phyloP scores from a whole-genome alignment of 37 sponge, comb jelly and placozoan genomes.

The Tethya wilhelma region DNA sequence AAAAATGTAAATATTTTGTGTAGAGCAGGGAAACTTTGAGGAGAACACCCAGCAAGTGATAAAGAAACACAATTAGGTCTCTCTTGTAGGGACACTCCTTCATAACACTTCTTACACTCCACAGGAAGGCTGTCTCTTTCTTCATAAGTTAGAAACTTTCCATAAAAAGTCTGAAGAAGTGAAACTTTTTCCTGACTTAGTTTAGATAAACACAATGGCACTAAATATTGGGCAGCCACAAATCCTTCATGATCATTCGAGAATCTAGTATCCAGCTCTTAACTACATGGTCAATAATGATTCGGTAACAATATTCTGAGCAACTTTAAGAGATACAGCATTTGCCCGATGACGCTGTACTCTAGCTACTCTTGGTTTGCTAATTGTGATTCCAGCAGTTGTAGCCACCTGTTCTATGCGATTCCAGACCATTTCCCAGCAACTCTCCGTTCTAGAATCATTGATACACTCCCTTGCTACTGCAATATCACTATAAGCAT shows the following conservation, averaged over 20 bases:
- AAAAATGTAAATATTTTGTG: constrained; percentile 29
- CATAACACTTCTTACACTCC: constrained; percentile 25
- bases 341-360: constrained; percentile 29
- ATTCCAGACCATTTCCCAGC: constrained; percentile 25
- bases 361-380: constrained; percentile 33
- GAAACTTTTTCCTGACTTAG: constrained; percentile 13
- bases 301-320: constrained; percentile 32
- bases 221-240: constrained; percentile 19
- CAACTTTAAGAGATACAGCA: constrained; percentile 29
- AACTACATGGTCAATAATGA: constrained; percentile 33
- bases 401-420: constrained; percentile 12
- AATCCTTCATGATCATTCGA: constrained; percentile 29
- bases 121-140: background rate
- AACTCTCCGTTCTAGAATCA: constrained; percentile 19
- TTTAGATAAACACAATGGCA: constrained; percentile 9
- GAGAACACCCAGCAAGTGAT: constrained; percentile 3
- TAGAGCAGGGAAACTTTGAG: constrained; percentile 27
- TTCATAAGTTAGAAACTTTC: constrained; percentile 11
- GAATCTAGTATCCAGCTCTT: constrained; percentile 35
- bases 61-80: constrained; percentile 1
- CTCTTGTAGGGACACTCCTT: constrained; percentile 18
- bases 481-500: constrained; percentile 36
- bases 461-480: constrained; percentile 19
- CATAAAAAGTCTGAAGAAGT: background rate
- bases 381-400: constrained; percentile 5